Evolutionary conservation across 2,113 vertebrate species (phyloP).

Genomic region (Pardalotus punctatus): DNA sequence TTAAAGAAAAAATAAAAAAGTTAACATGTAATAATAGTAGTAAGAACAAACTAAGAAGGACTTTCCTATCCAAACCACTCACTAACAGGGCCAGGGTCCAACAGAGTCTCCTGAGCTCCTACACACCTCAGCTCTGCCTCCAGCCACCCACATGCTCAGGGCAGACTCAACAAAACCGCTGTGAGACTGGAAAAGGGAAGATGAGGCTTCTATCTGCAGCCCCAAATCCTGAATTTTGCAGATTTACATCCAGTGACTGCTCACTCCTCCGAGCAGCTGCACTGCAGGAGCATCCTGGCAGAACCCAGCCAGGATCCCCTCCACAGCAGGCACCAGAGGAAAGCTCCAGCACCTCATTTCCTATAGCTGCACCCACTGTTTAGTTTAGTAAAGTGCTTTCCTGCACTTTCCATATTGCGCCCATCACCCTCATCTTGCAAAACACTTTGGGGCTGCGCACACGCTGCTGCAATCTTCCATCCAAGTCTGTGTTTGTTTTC

Average conservation of each 20-base stretch:
- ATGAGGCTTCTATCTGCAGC: rapidly evolving
- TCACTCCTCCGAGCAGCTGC: neutral
- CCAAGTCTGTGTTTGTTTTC: rapidly evolving
- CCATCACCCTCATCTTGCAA: neutral
- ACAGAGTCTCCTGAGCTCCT: neutral
- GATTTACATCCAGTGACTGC: neutral
- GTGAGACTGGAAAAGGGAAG: neutral
- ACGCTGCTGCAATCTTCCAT: rapidly evolving
- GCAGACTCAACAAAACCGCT: neutral
- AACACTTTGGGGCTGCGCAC: neutral
- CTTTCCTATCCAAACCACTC: neutral
- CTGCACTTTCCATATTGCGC: neutral
- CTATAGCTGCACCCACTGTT: neutral
- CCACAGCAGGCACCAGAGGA: neutral
- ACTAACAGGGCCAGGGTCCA: rapidly evolving
- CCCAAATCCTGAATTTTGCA: neutral
- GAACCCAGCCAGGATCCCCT: neutral
- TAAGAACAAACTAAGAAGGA: neutral
- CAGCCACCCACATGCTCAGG: rapidly evolving
- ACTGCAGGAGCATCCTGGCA: neutral
- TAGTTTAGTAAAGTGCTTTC: neutral
- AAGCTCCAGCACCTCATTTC: neutral
- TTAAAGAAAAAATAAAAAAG: neutral
- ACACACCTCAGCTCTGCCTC: neutral
- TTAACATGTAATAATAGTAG: neutral